These are phyloP conservation scores for Poeciliopsis turrubarensis DNA, from an alignment of 2,113 vertebrate species.

Conservation along the genomic window DNA sequence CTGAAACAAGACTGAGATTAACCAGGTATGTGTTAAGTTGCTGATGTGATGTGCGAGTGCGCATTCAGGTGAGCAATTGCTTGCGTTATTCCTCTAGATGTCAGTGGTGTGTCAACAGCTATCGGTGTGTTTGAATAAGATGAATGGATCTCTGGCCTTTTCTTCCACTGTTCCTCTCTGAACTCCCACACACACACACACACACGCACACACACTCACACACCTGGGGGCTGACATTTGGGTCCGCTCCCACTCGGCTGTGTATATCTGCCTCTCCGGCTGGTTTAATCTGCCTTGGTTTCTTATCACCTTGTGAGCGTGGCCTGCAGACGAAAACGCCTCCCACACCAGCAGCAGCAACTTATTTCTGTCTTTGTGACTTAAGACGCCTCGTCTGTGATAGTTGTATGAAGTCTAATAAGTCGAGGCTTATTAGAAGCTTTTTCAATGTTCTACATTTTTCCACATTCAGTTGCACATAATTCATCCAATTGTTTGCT, in stretches of 20 bases:
- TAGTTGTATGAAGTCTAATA: neutral
- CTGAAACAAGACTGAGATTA: neutral
- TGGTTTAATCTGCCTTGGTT: neutral
- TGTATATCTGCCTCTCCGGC: neutral
- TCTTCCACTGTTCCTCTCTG: constrained; percentile 10
- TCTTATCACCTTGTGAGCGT: constrained; percentile 1
- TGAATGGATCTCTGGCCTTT: constrained; percentile 25
- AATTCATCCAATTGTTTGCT: neutral
- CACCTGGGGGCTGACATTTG: constrained; percentile 13
- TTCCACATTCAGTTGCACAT: neutral
- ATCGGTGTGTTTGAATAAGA: constrained; percentile 43
- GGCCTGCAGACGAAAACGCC: neutral
- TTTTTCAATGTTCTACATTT: neutral
- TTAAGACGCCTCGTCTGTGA: neutral
- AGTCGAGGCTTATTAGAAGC: too few relatives aligned
- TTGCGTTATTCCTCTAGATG: constrained; percentile 69
- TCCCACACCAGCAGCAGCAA: neutral
- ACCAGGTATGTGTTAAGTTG: neutral
- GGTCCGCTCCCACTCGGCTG: neutral
- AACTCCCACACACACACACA: neutral
- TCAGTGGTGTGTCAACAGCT: constrained; percentile 67
- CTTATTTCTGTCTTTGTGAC: neutral
- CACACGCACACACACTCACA: neutral
- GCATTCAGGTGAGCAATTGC: constrained; percentile 12
- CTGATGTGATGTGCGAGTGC: neutral